Conservation (phyloP, 2,797 vertebrate genomes). For the Chelon labrosus region DNA sequence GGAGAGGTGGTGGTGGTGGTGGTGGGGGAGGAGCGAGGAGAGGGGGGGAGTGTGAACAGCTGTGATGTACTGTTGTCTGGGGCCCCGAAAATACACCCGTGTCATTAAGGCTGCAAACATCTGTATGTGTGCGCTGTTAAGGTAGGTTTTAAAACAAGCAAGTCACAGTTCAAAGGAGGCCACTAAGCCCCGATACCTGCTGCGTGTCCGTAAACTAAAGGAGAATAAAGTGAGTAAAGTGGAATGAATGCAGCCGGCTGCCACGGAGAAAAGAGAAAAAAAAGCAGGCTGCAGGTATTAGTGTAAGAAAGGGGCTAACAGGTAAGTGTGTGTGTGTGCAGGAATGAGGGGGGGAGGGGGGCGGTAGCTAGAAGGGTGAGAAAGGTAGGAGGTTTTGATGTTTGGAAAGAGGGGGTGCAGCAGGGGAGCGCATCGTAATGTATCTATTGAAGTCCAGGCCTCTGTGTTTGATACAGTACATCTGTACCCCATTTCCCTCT, state of each 20-base stretch:
- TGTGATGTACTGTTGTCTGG: constrained; percentile 75
- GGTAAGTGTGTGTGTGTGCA: constrained; percentile 44
- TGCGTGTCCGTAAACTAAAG: constrained; percentile 68
- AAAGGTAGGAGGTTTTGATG: constrained; percentile 79
- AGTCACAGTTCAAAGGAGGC: constrained; percentile 77
- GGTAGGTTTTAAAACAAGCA: constrained; percentile 49
- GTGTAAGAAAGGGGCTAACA: constrained; percentile 42
- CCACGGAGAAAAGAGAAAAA: constrained; percentile 12
- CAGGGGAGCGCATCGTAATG: constrained; percentile 77
- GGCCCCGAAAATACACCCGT: constrained; percentile 71
- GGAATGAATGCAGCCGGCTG: constrained; percentile 59
- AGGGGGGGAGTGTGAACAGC: constrained; percentile 78
- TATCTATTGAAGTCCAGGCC: constrained; percentile 80
- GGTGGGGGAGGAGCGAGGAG: too few relatives aligned
- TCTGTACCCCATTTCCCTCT: constrained; percentile 80
- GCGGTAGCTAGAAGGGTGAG: constrained; percentile 74
- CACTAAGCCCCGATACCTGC: constrained; percentile 64
- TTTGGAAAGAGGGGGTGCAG: constrained; percentile 65
- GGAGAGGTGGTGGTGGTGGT: constrained; percentile 10
- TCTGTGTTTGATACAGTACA: constrained; percentile 80
- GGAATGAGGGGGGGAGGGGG: constrained; percentile 1
- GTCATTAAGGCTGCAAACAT: constrained; percentile 73
- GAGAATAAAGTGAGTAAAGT: constrained; percentile 59
- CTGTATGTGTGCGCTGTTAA: constrained; percentile 49
- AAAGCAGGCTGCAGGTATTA: constrained; percentile 57